Base-by-base conservation (phyloP, 64 coral and sea anemone genomes). In the Acropora yongei region DNA sequence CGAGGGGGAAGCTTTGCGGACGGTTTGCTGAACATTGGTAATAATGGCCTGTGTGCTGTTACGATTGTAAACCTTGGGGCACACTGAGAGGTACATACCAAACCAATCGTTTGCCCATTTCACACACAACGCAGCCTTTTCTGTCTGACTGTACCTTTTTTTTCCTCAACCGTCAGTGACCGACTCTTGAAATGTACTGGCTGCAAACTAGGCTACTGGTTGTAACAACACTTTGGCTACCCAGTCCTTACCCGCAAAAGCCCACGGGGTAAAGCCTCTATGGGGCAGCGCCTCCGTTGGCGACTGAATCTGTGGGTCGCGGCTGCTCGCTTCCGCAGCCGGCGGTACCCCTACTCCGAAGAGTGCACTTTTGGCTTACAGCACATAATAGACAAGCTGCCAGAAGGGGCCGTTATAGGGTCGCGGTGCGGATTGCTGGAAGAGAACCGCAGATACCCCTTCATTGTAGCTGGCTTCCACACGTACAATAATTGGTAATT, bases 151-250 rank as follows among this genome's bases (percentile, higher is more conserved):
- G 57, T 92, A 92, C 48, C 68, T n/a, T n/a, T 65, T 58, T 71
- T 92, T 76, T 92, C 73, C 30, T 45, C 48, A 20, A 88, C 77
- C 0, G 77, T 93, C 76, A 88, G 78, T 7, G 58, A 88, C 5
- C 76, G 84, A 65, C 84, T 93, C 7, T 74, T 93, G 68, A 93
- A 93, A 67, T 88, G 91, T 40, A 93, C 83, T 80, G 91, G 91
- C 72, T 93, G 72, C 55, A n/a, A 53, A 60, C 74, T 74, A n/a
- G n/a, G n/a, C n/a, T n/a, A n/a, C n/a, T n/a, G n/a, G n/a, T n/a
- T n/a, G n/a, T n/a, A n/a, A n/a, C n/a, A n/a, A n/a, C n/a, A n/a
- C n/a, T n/a, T n/a, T n/a, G n/a, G n/a, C n/a, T n/a, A n/a, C n/a
- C n/a, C n/a, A n/a, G n/a, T n/a, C n/a, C n/a, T n/a, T n/a, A n/a